Percentiles rank a stretch among this genome's conserved stretches.
Evolutionary conservation across 1,140 invertebrate species (phyloP).

Genomic region (Zaprionus africanus): DNA sequence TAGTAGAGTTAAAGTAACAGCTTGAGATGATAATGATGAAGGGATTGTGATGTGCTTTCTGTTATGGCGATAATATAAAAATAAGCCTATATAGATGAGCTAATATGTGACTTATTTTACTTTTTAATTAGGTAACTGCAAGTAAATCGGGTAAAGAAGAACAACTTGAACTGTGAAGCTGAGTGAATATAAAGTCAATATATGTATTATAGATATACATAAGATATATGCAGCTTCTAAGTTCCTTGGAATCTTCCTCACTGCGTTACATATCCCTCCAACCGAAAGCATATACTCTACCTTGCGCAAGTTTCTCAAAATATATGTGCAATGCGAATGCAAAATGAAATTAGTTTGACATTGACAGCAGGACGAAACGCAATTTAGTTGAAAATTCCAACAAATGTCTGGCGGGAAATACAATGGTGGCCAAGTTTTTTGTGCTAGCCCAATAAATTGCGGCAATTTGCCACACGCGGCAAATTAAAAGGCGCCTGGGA

Average conservation of each 20-base stretch:
- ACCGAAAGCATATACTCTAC: background rate
- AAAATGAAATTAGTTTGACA: slow-evolving; percentile 73
- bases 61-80: too few species aligned
- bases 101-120: too few species aligned
- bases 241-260: too few species aligned
- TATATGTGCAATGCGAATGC: background rate
- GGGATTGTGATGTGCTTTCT: background rate
- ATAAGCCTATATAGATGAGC: too few species aligned
- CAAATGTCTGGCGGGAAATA: slow-evolving; percentile 29
- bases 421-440: slow-evolving; percentile 43
- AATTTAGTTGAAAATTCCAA: slow-evolving; percentile 60
- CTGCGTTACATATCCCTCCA: background rate
- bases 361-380: slow-evolving; percentile 77
- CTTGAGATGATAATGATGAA: background rate
- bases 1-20: too few species aligned
- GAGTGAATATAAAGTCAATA: too few species aligned
- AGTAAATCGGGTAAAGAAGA: too few species aligned
- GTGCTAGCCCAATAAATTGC: slow-evolving; percentile 72
- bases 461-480: slow-evolving; percentile 77
- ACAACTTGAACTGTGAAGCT: too few species aligned
- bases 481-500: slow-evolving; percentile 73
- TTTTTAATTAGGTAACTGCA: too few species aligned
- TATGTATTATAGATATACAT: too few species aligned
- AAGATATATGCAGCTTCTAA: too few species aligned
- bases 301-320: background rate